These are phyloP conservation scores for Sprattus sprattus DNA, from an alignment of 2,113 vertebrate genomes.

Conservation along the genomic window DNA sequence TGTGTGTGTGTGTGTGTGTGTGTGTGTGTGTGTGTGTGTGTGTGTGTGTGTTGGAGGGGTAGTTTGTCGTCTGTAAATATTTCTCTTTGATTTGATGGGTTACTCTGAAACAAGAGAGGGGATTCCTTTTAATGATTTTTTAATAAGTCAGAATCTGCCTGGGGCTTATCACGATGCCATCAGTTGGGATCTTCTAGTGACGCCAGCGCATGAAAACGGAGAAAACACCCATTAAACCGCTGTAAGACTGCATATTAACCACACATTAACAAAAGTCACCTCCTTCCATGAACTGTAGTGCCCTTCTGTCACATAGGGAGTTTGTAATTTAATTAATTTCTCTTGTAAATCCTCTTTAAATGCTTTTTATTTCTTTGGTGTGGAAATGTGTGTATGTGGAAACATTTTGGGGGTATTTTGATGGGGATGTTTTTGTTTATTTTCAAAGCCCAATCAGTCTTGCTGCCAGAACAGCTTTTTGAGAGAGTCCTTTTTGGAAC, in stretches of 20 bases:
- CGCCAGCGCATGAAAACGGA: neutral
- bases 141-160: constrained; percentile 27
- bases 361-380: neutral
- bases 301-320: neutral
- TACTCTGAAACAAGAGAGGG: constrained; percentile 34
- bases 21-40: neutral
- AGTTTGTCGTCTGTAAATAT: constrained; percentile 36
- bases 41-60: too few relatives aligned
- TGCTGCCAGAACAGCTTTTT: neutral
- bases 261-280: neutral
- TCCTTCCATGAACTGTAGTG: neutral
- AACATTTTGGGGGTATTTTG: neutral
- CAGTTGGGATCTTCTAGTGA: constrained; percentile 33
- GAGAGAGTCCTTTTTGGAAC: neutral
- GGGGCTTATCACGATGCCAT: neutral
- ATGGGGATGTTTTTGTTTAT: neutral
- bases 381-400: too few relatives aligned
- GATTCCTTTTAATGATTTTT: constrained; percentile 46
- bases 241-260: neutral
- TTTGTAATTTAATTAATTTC: neutral
- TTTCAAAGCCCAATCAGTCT: neutral
- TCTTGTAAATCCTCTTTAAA: neutral
- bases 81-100: constrained; percentile 39
- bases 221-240: neutral
- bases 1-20: neutral